These are phyloP conservation scores for Ellobius talpinus DNA, from an alignment of 2,113 vertebrate genomes.

Conservation along the genomic window DNA sequence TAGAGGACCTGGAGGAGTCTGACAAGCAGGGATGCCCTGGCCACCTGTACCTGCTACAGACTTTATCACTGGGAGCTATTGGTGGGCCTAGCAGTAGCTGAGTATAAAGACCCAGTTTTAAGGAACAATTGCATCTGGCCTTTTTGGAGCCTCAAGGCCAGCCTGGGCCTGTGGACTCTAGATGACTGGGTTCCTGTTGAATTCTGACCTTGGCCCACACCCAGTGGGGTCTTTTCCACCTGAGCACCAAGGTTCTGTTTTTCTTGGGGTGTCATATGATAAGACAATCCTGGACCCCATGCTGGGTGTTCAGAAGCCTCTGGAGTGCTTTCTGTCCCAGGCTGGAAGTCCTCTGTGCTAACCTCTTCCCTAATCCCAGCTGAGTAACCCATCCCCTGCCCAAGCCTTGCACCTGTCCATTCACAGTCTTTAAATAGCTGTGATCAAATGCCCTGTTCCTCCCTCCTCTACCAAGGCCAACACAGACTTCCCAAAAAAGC, in stretches of 20 bases:
- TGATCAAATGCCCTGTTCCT: background rate
- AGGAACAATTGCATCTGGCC: background rate
- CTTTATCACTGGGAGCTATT: background rate
- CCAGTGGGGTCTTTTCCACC: background rate
- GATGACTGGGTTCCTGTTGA: background rate
- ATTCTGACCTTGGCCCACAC: no score
- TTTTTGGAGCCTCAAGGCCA: background rate
- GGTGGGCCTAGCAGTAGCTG: background rate
- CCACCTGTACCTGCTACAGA: background rate
- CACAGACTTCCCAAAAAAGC: background rate
- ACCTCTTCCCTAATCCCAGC: background rate
- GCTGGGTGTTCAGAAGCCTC: background rate
- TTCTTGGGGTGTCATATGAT: background rate
- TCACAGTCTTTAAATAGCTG: background rate
- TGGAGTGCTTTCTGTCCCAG: background rate
- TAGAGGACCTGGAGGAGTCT: background rate
- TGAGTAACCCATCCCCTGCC: accelerated
- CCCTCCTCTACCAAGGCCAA: background rate
- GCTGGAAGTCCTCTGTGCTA: background rate
- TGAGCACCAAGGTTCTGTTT: accelerated
- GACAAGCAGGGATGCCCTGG: background rate
- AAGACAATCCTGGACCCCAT: background rate
- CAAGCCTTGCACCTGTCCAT: background rate
- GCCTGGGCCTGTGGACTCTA: background rate
- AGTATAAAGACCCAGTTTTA: accelerated